phyloP scores from a whole-genome alignment of 2,797 vertebrate species.

The Hoplostethus atlanticus region DNA sequence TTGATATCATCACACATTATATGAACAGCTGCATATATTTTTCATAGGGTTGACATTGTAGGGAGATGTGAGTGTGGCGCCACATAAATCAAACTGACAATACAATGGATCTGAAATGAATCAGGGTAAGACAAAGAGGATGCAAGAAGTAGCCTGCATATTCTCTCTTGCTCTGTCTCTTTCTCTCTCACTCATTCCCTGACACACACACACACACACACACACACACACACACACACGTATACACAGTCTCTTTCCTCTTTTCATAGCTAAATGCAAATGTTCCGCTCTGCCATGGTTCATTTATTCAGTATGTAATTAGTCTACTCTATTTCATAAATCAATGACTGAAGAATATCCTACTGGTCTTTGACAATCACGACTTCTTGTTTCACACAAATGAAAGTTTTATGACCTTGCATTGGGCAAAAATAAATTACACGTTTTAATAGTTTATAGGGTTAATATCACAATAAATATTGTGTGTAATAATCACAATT shows the following conservation, averaged over 20 bases:
- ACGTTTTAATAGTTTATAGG: slow-evolving; percentile 26
- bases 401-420: slow-evolving; percentile 54
- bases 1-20: slow-evolving; percentile 85
- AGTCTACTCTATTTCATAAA: slow-evolving; percentile 79
- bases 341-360: slow-evolving; percentile 67
- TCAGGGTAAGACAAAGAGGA: slow-evolving; percentile 79
- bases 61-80: slow-evolving; percentile 77
- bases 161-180: slow-evolving; percentile 38
- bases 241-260: slow-evolving; percentile 26
- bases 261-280: slow-evolving; percentile 73
- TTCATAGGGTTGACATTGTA: slow-evolving; percentile 84
- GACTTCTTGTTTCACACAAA: slow-evolving; percentile 47
- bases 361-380: slow-evolving; percentile 66
- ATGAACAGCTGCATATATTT: slow-evolving; percentile 85
- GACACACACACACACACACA: slow-evolving; percentile 9
- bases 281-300: slow-evolving; percentile 75
- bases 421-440: not conserved
- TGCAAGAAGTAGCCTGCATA: slow-evolving; percentile 63
- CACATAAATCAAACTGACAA: slow-evolving; percentile 88
- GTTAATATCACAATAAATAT: slow-evolving; percentile 39
- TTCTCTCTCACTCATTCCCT: not conserved
- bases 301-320: slow-evolving; percentile 83
- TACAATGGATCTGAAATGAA: slow-evolving; percentile 85
- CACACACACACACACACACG: slow-evolving; percentile 3
- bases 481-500: slow-evolving; percentile 18